Evolutionary conservation across 2,797 vertebrate genomes (phyloP).

Genomic region (Tachyglossus aculeatus): DNA sequence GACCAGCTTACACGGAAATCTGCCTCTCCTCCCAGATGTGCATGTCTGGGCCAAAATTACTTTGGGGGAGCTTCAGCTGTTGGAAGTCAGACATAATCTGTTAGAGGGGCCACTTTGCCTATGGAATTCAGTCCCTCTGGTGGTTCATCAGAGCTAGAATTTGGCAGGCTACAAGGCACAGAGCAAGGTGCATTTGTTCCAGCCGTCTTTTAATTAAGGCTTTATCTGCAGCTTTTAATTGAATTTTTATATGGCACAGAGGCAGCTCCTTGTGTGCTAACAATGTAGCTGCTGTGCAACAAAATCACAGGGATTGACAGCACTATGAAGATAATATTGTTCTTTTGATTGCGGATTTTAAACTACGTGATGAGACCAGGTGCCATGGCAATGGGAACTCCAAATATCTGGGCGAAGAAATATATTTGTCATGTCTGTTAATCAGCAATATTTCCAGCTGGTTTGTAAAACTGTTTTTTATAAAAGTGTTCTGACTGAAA

Average conservation of each 20-base stretch:
- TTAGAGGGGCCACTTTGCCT: neutral
- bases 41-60: neutral
- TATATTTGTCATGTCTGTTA: neutral
- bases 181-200: neutral
- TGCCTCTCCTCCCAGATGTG: neutral
- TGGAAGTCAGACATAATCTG: neutral
- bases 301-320: neutral
- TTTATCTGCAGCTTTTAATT: slow-evolving; percentile 29
- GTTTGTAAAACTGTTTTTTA: neutral
- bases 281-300: neutral
- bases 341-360: neutral
- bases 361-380: neutral
- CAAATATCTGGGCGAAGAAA: neutral
- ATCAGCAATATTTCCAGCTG: neutral
- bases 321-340: neutral
- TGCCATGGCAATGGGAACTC: neutral
- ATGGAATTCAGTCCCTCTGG: neutral
- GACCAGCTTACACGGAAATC: neutral
- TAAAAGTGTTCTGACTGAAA: too few species aligned
- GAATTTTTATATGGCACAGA: slow-evolving; percentile 19
- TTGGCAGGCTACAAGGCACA: neutral
- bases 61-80: neutral
- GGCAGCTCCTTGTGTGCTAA: slow-evolving; percentile 9
- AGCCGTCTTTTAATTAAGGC: slow-evolving; percentile 31
- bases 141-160: neutral